Base-by-base conservation (phyloP, 2,113 vertebrate genomes). In the Erinaceus europaeus region DNA sequence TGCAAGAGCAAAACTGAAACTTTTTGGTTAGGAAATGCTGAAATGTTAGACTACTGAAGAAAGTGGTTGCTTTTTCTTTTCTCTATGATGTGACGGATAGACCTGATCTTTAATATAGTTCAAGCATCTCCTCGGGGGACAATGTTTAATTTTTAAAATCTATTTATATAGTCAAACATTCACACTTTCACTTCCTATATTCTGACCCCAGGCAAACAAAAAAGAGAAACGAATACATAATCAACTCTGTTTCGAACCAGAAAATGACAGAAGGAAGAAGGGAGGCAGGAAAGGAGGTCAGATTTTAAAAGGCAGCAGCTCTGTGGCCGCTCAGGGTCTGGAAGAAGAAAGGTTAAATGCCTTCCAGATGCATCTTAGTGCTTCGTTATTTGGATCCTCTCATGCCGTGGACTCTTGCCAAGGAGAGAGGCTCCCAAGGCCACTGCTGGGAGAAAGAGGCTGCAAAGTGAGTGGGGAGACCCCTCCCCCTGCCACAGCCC, bases 111-210 rank as follows among this genome's bases (percentile, higher is more conserved):
- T 50, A 91, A 91, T n/a, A 79, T 59, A 75, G 38, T 25, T 55
- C 71, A 75, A 53, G 27, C 64, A 27, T 59, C 32, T 81, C 74
- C 61, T 38, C 61, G 53, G 82, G 62, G 75, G 32, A 7, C 67
- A 78, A 44, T 88, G 72, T 79, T 82, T 93, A 92, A 75, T 88
- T 91, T 86, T 93, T 84, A 69, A n/a, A n/a, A n/a, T 65, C 21
- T 67, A 72, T 38, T 68, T 77, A 36, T 90, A 67, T 77, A 81
- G 61, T 93, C 81, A 74, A 90, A 62, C 65, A 65, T 57, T 71
- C 59, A 83, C 78, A 86, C 40, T 61, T 52, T 76, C 40, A 78
- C 68, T 72, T 90, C 42, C 21, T 90, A 1, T 72, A 79, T 89
- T 91, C 72, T 86, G n/a, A 29, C 84, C 52, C 12, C 61, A 52